These are phyloP conservation scores for Illadopsis cleaveri DNA, from an alignment of 2,113 vertebrate species.

Conservation along the genomic window DNA sequence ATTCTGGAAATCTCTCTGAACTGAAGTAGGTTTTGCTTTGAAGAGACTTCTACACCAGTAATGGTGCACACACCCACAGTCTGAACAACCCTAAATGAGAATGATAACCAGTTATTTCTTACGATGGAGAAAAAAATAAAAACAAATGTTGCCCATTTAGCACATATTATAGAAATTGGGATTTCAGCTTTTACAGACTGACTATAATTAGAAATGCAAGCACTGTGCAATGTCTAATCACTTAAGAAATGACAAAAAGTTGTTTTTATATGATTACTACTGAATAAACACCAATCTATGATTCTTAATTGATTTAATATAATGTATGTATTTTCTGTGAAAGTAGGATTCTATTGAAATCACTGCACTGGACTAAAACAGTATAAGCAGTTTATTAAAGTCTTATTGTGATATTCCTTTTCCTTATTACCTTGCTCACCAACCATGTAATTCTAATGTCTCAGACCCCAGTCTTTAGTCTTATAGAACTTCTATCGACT, in stretches of 20 bases:
- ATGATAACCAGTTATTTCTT: conserved; percentile 20
- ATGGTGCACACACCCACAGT: background rate
- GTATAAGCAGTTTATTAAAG: conserved; percentile 15
- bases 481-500: background rate
- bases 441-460: conserved; percentile 25
- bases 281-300: conserved; percentile 25
- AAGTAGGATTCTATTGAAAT: background rate
- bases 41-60: background rate
- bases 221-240: background rate
- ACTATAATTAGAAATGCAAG: conserved; percentile 60
- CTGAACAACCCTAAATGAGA: background rate
- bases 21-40: background rate
- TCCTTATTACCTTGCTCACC: background rate
- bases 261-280: conserved; percentile 32
- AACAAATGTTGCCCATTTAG: conserved; percentile 31
- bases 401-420: conserved; percentile 20
- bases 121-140: background rate
- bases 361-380: background rate
- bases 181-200: conserved; percentile 42
- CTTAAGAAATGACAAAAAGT: conserved; percentile 51
- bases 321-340: conserved; percentile 12
- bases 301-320: conserved; percentile 46
- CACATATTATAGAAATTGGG: background rate
- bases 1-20: background rate
- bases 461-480: background rate